Conservation (phyloP, 2,113 vertebrate genomes). For the Phalacrocorax pelagicus region DNA sequence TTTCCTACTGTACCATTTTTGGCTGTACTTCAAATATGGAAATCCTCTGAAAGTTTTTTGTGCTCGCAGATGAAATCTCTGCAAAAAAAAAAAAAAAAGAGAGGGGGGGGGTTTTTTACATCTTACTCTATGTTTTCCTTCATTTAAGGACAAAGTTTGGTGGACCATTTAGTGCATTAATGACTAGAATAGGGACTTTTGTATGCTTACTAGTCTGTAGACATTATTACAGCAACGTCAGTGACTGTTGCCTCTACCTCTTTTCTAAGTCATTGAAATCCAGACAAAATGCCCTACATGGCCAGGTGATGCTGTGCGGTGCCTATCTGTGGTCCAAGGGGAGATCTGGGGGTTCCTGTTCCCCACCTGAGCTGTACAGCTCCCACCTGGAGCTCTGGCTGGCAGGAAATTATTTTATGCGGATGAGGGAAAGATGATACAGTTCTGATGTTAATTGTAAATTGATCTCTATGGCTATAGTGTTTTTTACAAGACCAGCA, state of each 20-base stretch:
- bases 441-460: neutral
- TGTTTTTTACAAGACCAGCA: neutral
- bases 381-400: neutral
- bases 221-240: neutral
- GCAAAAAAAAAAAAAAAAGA: neutral
- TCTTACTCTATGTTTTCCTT: neutral
- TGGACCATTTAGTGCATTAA: neutral
- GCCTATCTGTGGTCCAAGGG: too few relatives aligned
- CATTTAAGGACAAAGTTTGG: neutral
- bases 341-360: neutral
- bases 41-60: neutral
- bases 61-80: neutral
- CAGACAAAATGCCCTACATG: neutral
- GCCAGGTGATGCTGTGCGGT: neutral
- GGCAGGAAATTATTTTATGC: too few relatives aligned
- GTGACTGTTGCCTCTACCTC: rapidly evolving
- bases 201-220: neutral
- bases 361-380: neutral
- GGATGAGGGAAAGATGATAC: neutral
- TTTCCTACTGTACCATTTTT: neutral
- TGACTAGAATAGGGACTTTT: neutral
- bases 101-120: neutral
- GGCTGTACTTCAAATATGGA: neutral
- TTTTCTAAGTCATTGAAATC: neutral
- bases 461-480: neutral